Base-by-base conservation (phyloP, 2,113 vertebrate genomes). In the Andinoacara biseriatus region DNA sequence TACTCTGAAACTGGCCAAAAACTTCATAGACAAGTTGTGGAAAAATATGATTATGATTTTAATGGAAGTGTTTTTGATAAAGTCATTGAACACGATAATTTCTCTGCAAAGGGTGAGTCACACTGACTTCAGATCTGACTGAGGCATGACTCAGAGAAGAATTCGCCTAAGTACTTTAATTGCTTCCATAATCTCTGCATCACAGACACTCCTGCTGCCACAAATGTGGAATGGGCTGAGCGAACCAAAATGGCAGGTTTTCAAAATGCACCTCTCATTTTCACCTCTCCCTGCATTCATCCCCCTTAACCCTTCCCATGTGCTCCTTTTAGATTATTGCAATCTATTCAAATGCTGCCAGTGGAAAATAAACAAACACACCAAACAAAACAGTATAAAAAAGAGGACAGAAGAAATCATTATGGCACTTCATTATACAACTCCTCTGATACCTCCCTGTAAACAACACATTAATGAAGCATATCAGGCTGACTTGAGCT, bases 131-230 rank as follows among this genome's bases (percentile, higher is more conserved):
- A 43, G 2, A 40, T 40, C 40, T 61, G 11, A 18, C 10, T 75
- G 43, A 61, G 46, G 17, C 49, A 38, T 62, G 69, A 81, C 58
- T 81, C 58, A 29, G 43, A 29, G 43, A 74, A 82, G 31, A 82
- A 22, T n/a, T 26, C 0, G 15, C 29, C 59, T 10, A 17, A 57
- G 24, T 38, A 61, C 7, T 61, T 81, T 54, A 56, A 81, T 40
- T 31, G 9, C 46, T 76, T 76, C 57, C 46, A 57, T 75, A 38
- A 40, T 49, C 58, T 56, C 22, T 33, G 10, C 31, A 61, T 31
- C n/a, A 43, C 33, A 35, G 49, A 18, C 6, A 3, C 69, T 9
- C 22, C 49, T 9, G 43, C 46, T 8, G 65, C 17, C 67, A 52
- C 46, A 72, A 31, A 72, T 0, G 26, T 72, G 43, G 26, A 72